Percentiles rank a stretch among this genome's conserved stretches.
Evolutionary conservation across 2,888 invertebrate species (phyloP).

Genomic region (Rhogogaster chlorosoma): DNA sequence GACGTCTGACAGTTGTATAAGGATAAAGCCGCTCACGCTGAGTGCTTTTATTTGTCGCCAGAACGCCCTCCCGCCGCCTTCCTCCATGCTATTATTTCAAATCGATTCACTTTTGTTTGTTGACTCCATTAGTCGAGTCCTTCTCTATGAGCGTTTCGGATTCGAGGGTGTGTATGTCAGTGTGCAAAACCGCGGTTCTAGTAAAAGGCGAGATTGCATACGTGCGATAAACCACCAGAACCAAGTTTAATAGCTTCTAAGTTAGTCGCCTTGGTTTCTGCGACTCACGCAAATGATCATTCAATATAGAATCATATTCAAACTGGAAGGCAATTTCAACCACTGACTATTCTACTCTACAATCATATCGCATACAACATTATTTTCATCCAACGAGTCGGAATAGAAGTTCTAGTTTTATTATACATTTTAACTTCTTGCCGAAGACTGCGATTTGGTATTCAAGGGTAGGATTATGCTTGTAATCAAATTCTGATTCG

Average conservation of each 20-base stretch:
- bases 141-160: constrained; percentile 43
- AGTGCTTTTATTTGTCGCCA: constrained; percentile 76
- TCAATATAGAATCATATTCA: constrained; percentile 8
- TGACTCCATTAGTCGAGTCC: constrained; percentile 71
- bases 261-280: background rate
- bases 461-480: too few relatives aligned
- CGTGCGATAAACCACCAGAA: constrained; percentile 53
- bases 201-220: constrained; percentile 55
- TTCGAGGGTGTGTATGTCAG: constrained; percentile 25
- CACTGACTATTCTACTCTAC: background rate
- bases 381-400: background rate
- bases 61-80: constrained; percentile 62
- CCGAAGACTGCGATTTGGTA: too few relatives aligned
- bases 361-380: background rate
- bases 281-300: background rate
- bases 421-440: too few relatives aligned
- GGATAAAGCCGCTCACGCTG: constrained; percentile 75
- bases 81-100: constrained; percentile 73
- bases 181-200: constrained; percentile 7
- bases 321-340: background rate
- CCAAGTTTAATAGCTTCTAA: constrained; percentile 56
- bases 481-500: too few relatives aligned
- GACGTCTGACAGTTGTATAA: constrained; percentile 75
- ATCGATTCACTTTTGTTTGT: constrained; percentile 76
- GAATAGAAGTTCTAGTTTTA: too few relatives aligned